Conservation (phyloP, 2,113 vertebrate species). For the Ardeotis arabs region DNA sequence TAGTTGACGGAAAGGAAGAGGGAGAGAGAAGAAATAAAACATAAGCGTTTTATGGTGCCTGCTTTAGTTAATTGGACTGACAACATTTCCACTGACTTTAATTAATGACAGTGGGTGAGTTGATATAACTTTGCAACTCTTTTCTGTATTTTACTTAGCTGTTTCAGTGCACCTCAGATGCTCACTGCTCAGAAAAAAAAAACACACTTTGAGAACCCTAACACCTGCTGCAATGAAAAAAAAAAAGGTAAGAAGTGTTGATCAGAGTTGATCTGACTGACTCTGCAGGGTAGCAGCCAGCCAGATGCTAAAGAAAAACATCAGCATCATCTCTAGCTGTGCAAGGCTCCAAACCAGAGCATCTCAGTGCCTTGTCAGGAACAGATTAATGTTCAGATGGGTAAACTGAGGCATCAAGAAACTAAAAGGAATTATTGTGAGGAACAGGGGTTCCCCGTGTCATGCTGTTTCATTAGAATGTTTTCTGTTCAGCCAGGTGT, state of each 20-base stretch:
- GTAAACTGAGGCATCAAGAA: background rate
- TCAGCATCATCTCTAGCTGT: background rate
- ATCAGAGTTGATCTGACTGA: background rate
- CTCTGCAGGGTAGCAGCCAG: background rate
- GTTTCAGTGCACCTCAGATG: background rate
- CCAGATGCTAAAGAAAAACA: background rate
- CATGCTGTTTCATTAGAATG: background rate
- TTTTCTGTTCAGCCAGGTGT: background rate
- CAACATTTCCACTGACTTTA: background rate
- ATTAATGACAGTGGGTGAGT: background rate
- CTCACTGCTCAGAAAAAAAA: background rate
- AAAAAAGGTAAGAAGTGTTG: background rate
- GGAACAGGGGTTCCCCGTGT: background rate
- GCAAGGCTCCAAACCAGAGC: background rate
- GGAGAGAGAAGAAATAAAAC: background rate
- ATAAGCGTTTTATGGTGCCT: background rate
- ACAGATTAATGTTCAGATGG: background rate
- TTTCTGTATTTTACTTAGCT: background rate
- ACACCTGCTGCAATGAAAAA: background rate
- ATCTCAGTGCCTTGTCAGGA: background rate
- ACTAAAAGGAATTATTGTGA: background rate
- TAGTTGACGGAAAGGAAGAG: background rate
- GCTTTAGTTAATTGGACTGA: background rate
- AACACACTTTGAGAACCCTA: background rate
- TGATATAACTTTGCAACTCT: background rate